phyloP scores from a whole-genome alignment of 2,888 invertebrate species.

The Tetropium fuscum region DNA sequence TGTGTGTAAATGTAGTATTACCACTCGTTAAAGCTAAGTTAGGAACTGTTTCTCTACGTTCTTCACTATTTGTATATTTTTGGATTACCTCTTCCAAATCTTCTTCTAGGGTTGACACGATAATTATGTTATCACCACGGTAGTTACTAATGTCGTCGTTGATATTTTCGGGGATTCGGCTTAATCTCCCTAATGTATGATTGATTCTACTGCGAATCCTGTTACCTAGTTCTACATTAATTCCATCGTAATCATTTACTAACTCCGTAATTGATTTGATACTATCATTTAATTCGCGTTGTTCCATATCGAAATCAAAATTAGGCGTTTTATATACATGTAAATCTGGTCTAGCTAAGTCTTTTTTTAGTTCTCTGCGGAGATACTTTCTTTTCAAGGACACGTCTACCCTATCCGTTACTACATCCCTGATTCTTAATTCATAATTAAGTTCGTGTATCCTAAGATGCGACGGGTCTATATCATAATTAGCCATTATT shows the following conservation, averaged over 20 bases:
- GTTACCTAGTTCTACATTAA: conserved; percentile 1
- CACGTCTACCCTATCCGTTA: conserved; percentile 4
- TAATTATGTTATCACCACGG: conserved; percentile 1
- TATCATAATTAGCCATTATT: not conserved
- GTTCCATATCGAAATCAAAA: not conserved
- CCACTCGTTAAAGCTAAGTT: not conserved
- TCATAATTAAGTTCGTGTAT: conserved; percentile 18
- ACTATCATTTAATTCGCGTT: conserved; percentile 13
- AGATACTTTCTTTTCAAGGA: conserved; percentile 10
- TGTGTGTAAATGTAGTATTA: not conserved
- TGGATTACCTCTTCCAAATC: not conserved
- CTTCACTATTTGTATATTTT: too few relatives aligned
- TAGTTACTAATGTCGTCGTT: conserved; percentile 1
- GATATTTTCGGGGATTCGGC: not conserved
- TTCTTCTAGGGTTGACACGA: not conserved
- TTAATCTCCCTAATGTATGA: not conserved
- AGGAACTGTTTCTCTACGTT: not conserved
- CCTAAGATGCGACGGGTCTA: not conserved
- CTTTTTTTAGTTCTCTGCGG: conserved; percentile 18
- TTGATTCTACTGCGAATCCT: not conserved
- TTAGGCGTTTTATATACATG: not conserved
- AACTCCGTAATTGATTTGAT: conserved; percentile 9
- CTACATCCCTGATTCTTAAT: conserved; percentile 4
- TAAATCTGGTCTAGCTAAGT: conserved; percentile 1
- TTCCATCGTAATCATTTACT: conserved; percentile 17